Evolutionary conservation across 2,797 vertebrate species (phyloP).

Genomic region (Dendrocincla fuliginosa): DNA sequence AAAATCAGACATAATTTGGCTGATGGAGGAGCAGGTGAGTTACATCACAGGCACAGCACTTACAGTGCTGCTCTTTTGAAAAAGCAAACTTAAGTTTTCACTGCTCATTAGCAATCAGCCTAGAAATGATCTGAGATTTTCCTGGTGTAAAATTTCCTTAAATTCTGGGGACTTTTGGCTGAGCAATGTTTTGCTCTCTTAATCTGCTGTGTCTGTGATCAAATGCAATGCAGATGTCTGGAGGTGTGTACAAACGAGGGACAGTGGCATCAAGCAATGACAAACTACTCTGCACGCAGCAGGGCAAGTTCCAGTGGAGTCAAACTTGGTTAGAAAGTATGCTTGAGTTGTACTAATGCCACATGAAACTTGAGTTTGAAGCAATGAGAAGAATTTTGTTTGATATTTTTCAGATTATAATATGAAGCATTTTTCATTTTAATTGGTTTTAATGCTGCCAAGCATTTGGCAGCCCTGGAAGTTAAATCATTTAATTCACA

Average conservation of each 20-base stretch:
- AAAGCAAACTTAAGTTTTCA: neutral
- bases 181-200: neutral
- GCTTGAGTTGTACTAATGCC: neutral
- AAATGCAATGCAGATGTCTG: neutral
- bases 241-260: neutral
- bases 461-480: conserved; percentile 31
- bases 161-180: neutral
- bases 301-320: neutral
- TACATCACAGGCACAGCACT: neutral
- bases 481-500: conserved; percentile 19
- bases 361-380: conserved; percentile 14
- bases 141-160: neutral
- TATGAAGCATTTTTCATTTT: conserved; percentile 42
- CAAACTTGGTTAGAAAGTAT: neutral
- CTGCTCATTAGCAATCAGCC: neutral
- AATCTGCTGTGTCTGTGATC: neutral
- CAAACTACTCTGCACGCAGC: neutral
- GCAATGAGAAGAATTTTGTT: conserved; percentile 20
- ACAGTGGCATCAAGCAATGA: neutral
- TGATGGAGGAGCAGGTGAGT: neutral
- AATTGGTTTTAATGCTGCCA: conserved; percentile 58
- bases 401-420: conserved; percentile 42
- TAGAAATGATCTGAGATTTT: neutral
- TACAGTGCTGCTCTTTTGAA: neutral
- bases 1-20: neutral